Evolutionary conservation across 2,888 invertebrate species (phyloP).

Genomic region (Scaeva pyrastri): DNA sequence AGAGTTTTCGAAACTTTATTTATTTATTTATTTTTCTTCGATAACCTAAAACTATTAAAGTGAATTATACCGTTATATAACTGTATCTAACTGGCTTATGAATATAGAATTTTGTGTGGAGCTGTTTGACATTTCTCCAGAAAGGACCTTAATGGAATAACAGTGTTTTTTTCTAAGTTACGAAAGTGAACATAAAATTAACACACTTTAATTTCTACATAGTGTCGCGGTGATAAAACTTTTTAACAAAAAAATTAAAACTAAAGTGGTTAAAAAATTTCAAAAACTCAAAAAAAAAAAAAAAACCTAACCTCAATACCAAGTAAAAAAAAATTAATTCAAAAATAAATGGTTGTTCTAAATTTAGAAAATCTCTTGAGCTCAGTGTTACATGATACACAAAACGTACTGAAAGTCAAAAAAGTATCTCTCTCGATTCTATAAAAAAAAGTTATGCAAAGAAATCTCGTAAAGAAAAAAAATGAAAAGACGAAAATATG

Average conservation of each 20-base stretch:
- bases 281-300: constrained; percentile 22
- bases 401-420: constrained; percentile 63
- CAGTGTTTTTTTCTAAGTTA: constrained; percentile 41
- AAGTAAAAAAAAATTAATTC: constrained; percentile 44
- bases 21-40: constrained; percentile 11
- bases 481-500: constrained; percentile 20
- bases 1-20: neutral
- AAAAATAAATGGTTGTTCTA: constrained; percentile 76
- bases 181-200: constrained; percentile 36
- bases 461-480: constrained; percentile 33
- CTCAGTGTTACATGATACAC: constrained; percentile 80
- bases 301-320: constrained; percentile 60
- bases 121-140: neutral
- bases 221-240: constrained; percentile 9
- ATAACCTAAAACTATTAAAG: constrained; percentile 43
- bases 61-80: constrained; percentile 59
- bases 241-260: constrained; percentile 8
- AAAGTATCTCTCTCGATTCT: constrained; percentile 35
- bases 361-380: constrained; percentile 78
- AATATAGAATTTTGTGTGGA: constrained; percentile 42
- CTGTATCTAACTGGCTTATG: constrained; percentile 14
- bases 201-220: neutral
- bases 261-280: constrained; percentile 24
- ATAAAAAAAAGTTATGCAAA: constrained; percentile 70
- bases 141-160: constrained; percentile 63